These are phyloP conservation scores for Drepanosiphum platanoidis DNA, from an alignment of 2,888 invertebrate genomes.

Conservation along the genomic window DNA sequence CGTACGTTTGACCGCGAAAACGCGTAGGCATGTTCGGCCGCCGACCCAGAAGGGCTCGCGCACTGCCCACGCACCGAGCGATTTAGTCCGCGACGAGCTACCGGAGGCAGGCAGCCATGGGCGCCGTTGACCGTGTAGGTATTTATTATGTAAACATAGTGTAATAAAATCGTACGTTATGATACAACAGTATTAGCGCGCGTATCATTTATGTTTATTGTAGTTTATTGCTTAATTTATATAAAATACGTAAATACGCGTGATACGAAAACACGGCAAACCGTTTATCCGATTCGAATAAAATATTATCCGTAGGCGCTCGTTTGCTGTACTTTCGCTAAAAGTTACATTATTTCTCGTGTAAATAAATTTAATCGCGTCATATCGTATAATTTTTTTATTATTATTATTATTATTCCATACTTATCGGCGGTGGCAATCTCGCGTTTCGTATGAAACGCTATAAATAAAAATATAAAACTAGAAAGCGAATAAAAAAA, in stretches of 20 bases:
- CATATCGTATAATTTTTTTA: neutral
- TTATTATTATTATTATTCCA: neutral
- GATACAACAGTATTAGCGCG: too few relatives aligned
- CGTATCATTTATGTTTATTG: neutral
- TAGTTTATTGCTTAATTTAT: neutral
- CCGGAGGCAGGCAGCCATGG: too few relatives aligned
- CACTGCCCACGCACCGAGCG: too few relatives aligned
- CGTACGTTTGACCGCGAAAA: too few relatives aligned
- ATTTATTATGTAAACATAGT: neutral
- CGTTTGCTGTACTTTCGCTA: constrained; percentile 1
- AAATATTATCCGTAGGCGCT: constrained; percentile 2
- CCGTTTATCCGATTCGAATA: neutral
- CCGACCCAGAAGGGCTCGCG: too few relatives aligned
- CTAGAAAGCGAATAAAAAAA: neutral
- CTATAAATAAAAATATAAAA: neutral
- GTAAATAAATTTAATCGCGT: neutral
- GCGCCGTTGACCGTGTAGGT: neutral
- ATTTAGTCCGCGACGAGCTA: too few relatives aligned
- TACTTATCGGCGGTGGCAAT: neutral
- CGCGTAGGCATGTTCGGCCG: too few relatives aligned
- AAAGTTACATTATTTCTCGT: neutral
- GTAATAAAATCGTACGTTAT: too few relatives aligned
- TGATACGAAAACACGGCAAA: constrained; percentile 1
- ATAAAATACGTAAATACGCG: neutral
- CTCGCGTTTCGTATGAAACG: neutral